phyloP scores from a whole-genome alignment of 2,113 vertebrate species.

The Campylomormyrus numenius region DNA sequence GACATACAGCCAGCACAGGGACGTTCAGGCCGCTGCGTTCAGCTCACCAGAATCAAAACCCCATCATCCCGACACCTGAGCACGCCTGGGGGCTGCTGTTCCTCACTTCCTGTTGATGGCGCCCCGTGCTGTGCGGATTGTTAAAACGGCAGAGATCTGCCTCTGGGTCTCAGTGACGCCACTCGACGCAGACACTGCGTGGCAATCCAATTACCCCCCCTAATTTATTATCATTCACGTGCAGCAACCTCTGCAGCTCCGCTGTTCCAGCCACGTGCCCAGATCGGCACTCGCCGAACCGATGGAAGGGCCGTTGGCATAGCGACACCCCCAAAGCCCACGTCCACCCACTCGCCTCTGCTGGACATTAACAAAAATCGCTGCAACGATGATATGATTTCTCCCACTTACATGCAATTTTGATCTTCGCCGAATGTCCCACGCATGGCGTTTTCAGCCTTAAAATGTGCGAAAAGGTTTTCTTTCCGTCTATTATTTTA shows the following conservation, averaged over 20 bases:
- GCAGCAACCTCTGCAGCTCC: neutral
- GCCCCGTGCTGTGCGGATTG: neutral
- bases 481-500: neutral
- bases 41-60: neutral
- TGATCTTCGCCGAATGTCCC: neutral
- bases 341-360: neutral
- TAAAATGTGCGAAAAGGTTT: neutral
- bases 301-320: neutral
- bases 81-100: neutral
- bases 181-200: neutral
- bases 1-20: neutral
- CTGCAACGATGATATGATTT: neutral
- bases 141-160: neutral
- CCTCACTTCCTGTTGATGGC: neutral
- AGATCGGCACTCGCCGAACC: neutral
- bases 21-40: neutral
- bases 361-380: neutral
- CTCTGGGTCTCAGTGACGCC: neutral
- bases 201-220: neutral
- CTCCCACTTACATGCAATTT: neutral
- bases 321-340: neutral
- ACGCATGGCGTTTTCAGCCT: neutral
- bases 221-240: neutral
- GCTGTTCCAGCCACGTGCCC: neutral
- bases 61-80: neutral